Evolutionary conservation across 2,113 vertebrate genomes (phyloP).

Genomic region (Podarcis muralis): DNA sequence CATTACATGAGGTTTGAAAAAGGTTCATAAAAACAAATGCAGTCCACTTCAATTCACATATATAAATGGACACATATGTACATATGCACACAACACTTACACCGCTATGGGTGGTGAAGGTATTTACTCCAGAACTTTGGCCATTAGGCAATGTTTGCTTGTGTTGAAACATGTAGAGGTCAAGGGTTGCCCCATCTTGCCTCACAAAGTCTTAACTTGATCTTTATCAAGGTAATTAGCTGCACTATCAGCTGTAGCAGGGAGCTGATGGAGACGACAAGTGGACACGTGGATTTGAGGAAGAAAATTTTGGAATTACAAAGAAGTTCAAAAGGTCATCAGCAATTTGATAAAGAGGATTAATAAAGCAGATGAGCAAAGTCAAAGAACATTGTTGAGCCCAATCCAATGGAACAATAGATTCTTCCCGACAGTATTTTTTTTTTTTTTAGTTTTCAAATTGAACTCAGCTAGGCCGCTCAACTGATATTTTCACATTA

Average conservation of each 20-base stretch:
- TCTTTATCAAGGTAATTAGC: conserved; percentile 20
- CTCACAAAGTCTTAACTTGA: conserved; percentile 6
- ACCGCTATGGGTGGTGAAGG: neutral
- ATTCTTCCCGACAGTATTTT: neutral
- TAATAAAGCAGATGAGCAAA: neutral
- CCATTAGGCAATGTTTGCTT: conserved; percentile 14
- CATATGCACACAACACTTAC: neutral
- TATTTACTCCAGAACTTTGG: conserved; percentile 21
- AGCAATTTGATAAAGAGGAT: neutral
- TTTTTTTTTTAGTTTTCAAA: conserved; percentile 18
- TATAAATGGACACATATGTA: neutral
- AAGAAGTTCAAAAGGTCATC: conserved; percentile 5
- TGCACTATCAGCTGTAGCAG: neutral
- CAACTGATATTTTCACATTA: neutral
- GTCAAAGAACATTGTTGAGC: neutral
- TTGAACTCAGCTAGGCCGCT: conserved; percentile 35
- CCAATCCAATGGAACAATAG: neutral
- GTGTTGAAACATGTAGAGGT: neutral
- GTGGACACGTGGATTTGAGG: neutral
- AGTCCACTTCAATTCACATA: neutral
- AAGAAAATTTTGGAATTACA: conserved; percentile 20
- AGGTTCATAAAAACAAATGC: neutral
- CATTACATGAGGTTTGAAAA: neutral
- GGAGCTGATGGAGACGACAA: neutral
- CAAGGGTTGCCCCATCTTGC: neutral